Conservation (phyloP, 2,888 invertebrate species). For the Melanophora roralis region DNA sequence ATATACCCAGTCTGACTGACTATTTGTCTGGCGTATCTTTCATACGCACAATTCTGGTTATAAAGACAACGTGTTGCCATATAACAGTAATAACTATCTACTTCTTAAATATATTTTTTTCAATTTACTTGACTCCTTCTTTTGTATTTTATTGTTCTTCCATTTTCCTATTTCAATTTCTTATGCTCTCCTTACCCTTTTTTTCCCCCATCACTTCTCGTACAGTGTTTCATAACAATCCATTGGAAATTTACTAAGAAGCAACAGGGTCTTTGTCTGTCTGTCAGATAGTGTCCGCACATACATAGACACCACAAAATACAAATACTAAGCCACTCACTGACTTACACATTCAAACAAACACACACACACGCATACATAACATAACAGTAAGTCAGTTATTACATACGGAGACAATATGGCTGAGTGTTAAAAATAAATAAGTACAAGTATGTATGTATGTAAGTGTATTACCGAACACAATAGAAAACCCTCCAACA, state of each 20-base stretch:
- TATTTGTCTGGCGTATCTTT: not conserved
- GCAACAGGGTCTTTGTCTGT: constrained; percentile 48
- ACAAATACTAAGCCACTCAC: not conserved
- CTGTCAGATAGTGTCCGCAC: not conserved
- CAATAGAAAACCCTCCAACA: not conserved
- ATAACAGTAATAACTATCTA: constrained; percentile 1
- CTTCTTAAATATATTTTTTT: not conserved
- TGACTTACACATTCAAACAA: not conserved
- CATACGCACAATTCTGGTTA: constrained; percentile 31
- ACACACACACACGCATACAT: not conserved
- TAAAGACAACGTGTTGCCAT: constrained; percentile 4
- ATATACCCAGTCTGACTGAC: constrained; percentile 1
- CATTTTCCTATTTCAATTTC: not conserved
- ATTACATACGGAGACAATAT: constrained; percentile 50
- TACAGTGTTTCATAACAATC: not conserved
- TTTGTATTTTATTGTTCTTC: not conserved
- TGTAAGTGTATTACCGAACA: not conserved
- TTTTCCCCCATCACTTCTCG: not conserved
- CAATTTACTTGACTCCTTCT: constrained; percentile 9
- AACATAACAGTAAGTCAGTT: not conserved
- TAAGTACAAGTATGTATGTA: not conserved
- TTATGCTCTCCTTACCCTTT: not conserved
- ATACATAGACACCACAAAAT: not conserved
- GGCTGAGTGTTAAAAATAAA: constrained; percentile 56
- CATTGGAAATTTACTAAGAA: constrained; percentile 35